phyloP scores from a whole-genome alignment of 1,140 invertebrate species.

The Myzus persicae region DNA sequence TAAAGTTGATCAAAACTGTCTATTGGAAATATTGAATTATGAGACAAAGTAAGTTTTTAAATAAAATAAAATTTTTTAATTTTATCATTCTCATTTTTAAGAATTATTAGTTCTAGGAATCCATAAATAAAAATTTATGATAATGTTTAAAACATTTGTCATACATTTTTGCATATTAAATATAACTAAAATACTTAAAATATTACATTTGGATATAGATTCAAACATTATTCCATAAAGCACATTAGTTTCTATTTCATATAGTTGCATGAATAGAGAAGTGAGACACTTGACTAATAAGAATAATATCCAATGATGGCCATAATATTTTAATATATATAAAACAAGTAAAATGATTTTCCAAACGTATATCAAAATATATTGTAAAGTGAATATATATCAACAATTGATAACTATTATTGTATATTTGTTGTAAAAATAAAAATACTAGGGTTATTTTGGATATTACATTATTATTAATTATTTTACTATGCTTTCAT shows the following conservation, averaged over 20 bases:
- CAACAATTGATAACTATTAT: conserved; percentile 19
- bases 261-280: background rate
- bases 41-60: background rate
- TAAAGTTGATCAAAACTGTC: background rate
- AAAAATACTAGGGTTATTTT: background rate
- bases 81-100: background rate
- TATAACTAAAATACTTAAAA: too few relatives aligned
- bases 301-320: background rate
- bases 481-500: background rate
- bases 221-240: background rate
- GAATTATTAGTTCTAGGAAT: background rate
- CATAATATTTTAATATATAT: background rate
- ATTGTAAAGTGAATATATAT: background rate
- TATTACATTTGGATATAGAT: too few relatives aligned
- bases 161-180: too few relatives aligned
- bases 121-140: background rate
- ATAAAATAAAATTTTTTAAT: too few relatives aligned
- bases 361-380: background rate
- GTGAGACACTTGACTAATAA: background rate
- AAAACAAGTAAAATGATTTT: background rate
- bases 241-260: background rate
- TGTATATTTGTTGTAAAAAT: background rate
- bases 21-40: background rate
- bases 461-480: background rate
- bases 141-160: background rate